Evolutionary conservation across 2,797 vertebrate species (phyloP).

Genomic region (Thaleichthys pacificus): DNA sequence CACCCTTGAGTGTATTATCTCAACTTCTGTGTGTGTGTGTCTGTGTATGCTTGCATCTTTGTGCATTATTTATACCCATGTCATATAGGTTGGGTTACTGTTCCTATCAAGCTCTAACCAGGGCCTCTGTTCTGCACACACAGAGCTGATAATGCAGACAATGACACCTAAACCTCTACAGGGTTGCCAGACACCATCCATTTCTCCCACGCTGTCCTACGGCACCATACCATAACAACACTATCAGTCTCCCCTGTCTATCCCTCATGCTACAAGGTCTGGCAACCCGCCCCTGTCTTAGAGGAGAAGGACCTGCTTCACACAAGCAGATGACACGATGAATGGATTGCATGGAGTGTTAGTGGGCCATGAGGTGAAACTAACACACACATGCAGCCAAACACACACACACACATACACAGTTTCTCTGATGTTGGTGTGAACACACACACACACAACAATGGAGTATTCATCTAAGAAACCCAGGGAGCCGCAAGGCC

Average conservation of each 20-base stretch:
- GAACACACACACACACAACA: slow-evolving; percentile 42
- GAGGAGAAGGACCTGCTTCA: background rate
- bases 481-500: slow-evolving; percentile 2
- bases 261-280: background rate
- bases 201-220: background rate
- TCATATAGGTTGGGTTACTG: background rate
- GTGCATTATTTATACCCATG: background rate
- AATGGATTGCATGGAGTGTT: slow-evolving; percentile 29
- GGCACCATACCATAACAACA: background rate
- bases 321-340: slow-evolving; percentile 3
- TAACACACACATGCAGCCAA: slow-evolving; percentile 10
- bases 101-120: slow-evolving; percentile 15
- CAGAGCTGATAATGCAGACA: slow-evolving; percentile 8
- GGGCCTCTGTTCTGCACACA: slow-evolving; percentile 4
- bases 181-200: background rate
- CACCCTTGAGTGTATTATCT: slow-evolving; percentile 5
- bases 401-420: background rate
- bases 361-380: slow-evolving; percentile 43
- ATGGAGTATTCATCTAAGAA: slow-evolving; percentile 45
- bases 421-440: background rate
- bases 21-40: background rate
- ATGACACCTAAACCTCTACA: background rate
- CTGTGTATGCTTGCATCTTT: background rate
- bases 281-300: slow-evolving; percentile 1
- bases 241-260: background rate